These are phyloP conservation scores for Clistopyga incitator DNA, from an alignment of 2,888 invertebrate species.

Conservation along the genomic window DNA sequence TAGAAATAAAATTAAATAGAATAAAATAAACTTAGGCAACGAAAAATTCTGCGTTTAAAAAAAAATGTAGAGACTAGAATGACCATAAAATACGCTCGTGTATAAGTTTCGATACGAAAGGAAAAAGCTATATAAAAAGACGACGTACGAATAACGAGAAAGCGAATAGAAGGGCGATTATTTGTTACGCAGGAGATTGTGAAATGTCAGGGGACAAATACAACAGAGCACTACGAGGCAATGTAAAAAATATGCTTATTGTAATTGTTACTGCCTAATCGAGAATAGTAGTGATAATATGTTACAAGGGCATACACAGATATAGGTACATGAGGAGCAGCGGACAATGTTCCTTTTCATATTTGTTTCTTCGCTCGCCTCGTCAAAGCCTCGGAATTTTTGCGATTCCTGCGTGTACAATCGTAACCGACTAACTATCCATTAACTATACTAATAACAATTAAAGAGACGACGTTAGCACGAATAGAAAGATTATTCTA, in stretches of 20 bases:
- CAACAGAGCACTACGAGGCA: conserved; percentile 79
- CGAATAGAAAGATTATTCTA: conserved; percentile 66
- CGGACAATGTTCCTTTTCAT: conserved; percentile 72
- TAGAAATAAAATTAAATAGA: too few species aligned
- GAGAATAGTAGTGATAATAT: conserved; percentile 82
- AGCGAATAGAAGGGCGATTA: neutral
- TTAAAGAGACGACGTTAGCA: conserved; percentile 62
- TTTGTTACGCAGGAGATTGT: conserved; percentile 51
- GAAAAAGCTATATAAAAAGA: conserved; percentile 41
- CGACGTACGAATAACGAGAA: conserved; percentile 1
- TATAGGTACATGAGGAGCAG: conserved; percentile 74
- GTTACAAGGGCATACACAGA: conserved; percentile 81
- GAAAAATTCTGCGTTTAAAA: neutral
- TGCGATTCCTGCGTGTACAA: conserved; percentile 57
- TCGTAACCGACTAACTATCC: conserved; percentile 65
- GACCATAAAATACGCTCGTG: neutral
- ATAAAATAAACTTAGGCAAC: too few species aligned
- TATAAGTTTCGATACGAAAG: neutral
- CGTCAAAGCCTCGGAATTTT: conserved; percentile 42
- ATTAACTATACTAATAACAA: conserved; percentile 67
- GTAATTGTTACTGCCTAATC: conserved; percentile 82
- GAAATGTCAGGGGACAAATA: conserved; percentile 70
- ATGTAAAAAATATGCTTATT: conserved; percentile 84
- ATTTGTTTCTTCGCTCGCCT: conserved; percentile 67
- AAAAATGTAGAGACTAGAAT: neutral